These are phyloP conservation scores for Globia sparganii DNA, from an alignment of 2,888 invertebrate species.

Conservation along the genomic window DNA sequence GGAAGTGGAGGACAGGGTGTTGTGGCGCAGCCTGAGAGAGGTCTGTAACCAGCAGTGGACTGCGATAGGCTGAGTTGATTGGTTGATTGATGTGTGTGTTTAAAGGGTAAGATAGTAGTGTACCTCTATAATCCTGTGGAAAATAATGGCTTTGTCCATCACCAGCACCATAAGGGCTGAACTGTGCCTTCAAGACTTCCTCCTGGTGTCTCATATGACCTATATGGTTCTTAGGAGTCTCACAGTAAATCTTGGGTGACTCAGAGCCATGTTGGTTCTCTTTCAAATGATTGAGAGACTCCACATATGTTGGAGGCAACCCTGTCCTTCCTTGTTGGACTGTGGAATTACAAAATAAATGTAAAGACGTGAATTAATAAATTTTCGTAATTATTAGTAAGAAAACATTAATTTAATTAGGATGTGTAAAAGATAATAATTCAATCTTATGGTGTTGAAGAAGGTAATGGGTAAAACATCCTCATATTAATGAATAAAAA, in stretches of 20 bases:
- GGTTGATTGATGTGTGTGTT: too few species aligned
- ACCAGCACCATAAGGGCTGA: constrained; percentile 84
- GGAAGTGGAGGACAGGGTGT: too few species aligned
- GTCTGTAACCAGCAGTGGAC: too few species aligned
- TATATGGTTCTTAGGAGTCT: constrained; percentile 83
- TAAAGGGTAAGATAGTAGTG: neutral
- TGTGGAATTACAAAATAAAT: constrained; percentile 53
- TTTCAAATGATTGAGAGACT: constrained; percentile 84
- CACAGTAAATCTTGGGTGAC: constrained; percentile 81
- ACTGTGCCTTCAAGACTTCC: constrained; percentile 79
- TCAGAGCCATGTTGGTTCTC: constrained; percentile 79
- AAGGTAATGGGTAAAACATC: neutral
- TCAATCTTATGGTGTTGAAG: neutral
- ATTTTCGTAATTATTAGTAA: neutral
- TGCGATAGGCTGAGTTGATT: too few species aligned
- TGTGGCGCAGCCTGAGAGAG: too few species aligned
- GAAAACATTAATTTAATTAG: neutral
- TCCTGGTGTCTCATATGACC: constrained; percentile 77
- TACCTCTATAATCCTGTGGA: constrained; percentile 84
- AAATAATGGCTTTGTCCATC: constrained; percentile 86
- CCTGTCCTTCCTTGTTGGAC: constrained; percentile 78
- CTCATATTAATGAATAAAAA: neutral
- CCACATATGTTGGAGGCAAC: constrained; percentile 85
- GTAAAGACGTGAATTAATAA: neutral
- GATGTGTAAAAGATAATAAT: neutral